These are phyloP conservation scores for Botia kubotai DNA, from an alignment of 2,797 vertebrate genomes.

Conservation along the genomic window DNA sequence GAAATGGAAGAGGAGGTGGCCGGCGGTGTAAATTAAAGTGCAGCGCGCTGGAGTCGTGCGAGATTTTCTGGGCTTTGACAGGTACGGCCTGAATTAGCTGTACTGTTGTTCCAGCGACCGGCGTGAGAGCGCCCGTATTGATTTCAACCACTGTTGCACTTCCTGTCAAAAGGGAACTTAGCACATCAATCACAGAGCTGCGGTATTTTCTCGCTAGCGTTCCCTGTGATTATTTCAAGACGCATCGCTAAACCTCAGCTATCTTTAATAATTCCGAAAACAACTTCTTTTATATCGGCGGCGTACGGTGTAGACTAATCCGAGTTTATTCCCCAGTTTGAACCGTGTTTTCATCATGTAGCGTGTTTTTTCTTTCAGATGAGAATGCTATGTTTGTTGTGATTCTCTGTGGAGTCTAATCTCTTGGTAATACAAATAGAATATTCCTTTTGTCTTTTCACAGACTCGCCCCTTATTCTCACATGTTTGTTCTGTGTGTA, in stretches of 20 bases:
- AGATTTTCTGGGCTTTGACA: conserved; percentile 81
- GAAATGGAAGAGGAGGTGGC: conserved; percentile 79
- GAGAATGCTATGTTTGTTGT: not conserved
- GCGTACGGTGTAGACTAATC: not conserved
- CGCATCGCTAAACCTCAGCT: not conserved
- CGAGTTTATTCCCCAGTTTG: not conserved
- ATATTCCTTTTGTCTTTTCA: conserved; percentile 34
- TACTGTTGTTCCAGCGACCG: conserved; percentile 81
- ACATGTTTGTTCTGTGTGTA: conserved; percentile 47
- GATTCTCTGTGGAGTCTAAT: conserved; percentile 19
- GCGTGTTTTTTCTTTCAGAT: not conserved
- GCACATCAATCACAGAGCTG: conserved; percentile 80
- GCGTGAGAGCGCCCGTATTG: conserved; percentile 79
- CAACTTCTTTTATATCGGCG: not conserved
- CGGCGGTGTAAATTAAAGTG: conserved; percentile 82
- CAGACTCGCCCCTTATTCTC: conserved; percentile 16
- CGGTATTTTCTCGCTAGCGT: conserved; percentile 69
- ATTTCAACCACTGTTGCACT: conserved; percentile 84
- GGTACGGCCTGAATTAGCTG: conserved; percentile 83
- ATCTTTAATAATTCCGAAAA: conserved; percentile 3
- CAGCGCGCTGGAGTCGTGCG: conserved; percentile 71
- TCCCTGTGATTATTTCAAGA: conserved; percentile 60
- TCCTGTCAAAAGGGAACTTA: conserved; percentile 79
- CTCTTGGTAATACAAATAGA: conserved; percentile 35
- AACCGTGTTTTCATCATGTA: conserved; percentile 1